These are phyloP conservation scores for Pogona vitticeps DNA, from an alignment of 2,113 vertebrate genomes.

Conservation along the genomic window DNA sequence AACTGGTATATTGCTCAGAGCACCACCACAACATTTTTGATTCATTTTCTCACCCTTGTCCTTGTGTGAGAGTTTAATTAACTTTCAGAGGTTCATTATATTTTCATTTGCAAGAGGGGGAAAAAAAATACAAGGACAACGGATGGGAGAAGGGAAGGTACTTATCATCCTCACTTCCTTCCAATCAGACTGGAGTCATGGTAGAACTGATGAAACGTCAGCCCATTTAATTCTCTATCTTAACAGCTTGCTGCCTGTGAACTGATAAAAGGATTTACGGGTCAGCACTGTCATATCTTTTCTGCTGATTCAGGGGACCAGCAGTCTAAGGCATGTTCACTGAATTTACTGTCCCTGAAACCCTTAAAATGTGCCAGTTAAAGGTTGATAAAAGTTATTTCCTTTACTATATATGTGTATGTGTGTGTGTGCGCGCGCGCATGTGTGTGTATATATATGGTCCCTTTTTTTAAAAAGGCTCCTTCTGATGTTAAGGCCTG, in stretches of 20 bases:
- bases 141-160: conserved; percentile 4
- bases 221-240: conserved; percentile 19
- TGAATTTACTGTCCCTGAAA: neutral
- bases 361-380: conserved; percentile 9
- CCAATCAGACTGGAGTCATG: neutral
- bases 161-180: conserved; percentile 23
- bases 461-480: too few species aligned
- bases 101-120: conserved; percentile 30
- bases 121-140: conserved; percentile 11
- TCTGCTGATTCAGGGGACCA: conserved; percentile 16
- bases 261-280: conserved; percentile 31
- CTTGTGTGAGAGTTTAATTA: conserved; percentile 27
- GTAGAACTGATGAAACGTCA: conserved; percentile 25
- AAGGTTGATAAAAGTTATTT: neutral
- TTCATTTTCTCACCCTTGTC: conserved; percentile 27
- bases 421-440: too few species aligned
- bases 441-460: too few species aligned
- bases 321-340: neutral
- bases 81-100: conserved; percentile 37
- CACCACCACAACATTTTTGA: conserved; percentile 5
- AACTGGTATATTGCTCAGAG: conserved; percentile 2
- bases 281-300: conserved; percentile 15
- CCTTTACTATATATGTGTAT: too few species aligned
- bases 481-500: too few species aligned
- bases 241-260: conserved; percentile 24